Evolutionary conservation across 2,113 vertebrate species (phyloP).

Genomic region (Apaloderma vittatum): DNA sequence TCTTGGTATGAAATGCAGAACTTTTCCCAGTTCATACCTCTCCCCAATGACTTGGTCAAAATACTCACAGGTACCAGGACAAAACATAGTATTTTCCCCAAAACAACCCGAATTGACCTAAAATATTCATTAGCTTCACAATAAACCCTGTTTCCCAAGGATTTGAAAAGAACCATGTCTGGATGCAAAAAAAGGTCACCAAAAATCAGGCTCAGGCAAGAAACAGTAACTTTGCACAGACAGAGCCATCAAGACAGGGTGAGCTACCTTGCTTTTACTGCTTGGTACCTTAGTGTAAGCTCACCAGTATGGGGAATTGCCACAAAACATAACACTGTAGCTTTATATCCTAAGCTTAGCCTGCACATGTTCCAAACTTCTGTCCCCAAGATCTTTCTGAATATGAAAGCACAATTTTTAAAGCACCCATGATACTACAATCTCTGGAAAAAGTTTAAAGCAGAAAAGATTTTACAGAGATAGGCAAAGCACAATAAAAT

Average conservation of each 20-base stretch:
- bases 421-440: neutral
- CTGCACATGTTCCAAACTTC: neutral
- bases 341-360: neutral
- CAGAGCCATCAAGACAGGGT: neutral
- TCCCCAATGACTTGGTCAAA: neutral
- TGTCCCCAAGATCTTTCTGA: neutral
- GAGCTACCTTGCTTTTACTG: neutral
- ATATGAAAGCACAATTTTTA: neutral
- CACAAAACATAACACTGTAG: neutral
- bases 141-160: neutral
- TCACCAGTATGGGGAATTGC: neutral
- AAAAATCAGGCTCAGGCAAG: neutral
- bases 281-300: neutral
- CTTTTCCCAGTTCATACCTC: neutral
- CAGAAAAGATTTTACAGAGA: neutral
- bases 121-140: neutral
- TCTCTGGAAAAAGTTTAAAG: neutral
- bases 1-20: neutral
- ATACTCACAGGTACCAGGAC: neutral
- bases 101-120: neutral
- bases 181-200: neutral
- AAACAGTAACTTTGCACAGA: neutral
- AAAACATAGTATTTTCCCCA: neutral
- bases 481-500: neutral
- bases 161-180: neutral